Evolutionary conservation across 2,797 vertebrate genomes (phyloP).

Genomic region (Phyllotis vaccarum): DNA sequence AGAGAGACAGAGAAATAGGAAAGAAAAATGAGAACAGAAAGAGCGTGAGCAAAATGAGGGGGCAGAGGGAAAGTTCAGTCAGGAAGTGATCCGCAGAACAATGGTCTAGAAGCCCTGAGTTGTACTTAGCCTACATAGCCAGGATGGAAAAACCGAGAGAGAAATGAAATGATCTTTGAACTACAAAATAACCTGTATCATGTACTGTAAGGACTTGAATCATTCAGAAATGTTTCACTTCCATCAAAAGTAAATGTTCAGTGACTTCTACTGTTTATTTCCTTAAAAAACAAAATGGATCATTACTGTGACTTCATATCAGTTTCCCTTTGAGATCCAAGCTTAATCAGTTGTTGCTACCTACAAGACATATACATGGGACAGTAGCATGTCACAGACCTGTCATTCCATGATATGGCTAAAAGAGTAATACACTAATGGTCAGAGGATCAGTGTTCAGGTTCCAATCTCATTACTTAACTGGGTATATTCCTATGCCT

Average conservation of each 20-base stretch:
- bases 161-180: background rate
- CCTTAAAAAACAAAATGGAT: conserved; percentile 1
- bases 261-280: background rate
- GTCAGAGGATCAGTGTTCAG: background rate
- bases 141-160: background rate
- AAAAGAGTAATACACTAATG: background rate
- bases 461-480: background rate
- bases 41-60: background rate
- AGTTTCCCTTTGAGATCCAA: background rate
- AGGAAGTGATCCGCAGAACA: background rate
- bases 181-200: background rate
- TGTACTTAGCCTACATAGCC: background rate
- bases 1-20: conserved; percentile 57
- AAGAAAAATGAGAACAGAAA: background rate
- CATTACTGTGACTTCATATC: background rate
- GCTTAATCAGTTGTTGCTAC: background rate
- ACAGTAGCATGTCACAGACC: background rate
- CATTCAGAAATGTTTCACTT: background rate
- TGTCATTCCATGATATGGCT: background rate
- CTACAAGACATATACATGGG: background rate
- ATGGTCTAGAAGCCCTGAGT: background rate
- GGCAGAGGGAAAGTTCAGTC: background rate
- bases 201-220: background rate
- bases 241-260: conserved; percentile 27
- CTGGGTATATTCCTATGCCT: background rate